These are phyloP conservation scores for Ophion obscuratus DNA, from an alignment of 2,888 invertebrate genomes.

Conservation along the genomic window DNA sequence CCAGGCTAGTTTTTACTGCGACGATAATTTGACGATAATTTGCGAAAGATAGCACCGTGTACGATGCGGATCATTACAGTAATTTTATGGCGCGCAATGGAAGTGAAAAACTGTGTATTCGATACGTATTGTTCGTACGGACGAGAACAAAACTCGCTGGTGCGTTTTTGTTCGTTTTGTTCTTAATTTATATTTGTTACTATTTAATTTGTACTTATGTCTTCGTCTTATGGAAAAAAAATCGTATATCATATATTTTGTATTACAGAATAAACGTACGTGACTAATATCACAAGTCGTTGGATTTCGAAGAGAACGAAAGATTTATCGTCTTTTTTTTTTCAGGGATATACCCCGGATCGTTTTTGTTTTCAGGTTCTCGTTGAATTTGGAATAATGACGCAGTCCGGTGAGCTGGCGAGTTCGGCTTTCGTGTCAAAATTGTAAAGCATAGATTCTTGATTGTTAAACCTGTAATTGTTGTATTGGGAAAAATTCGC, in stretches of 20 bases:
- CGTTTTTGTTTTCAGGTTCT: neutral
- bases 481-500: conserved; percentile 4
- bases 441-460: neutral
- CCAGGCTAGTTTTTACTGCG: conserved; percentile 37
- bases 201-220: conserved; percentile 48
- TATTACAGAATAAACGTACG: conserved; percentile 43
- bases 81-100: conserved; percentile 6
- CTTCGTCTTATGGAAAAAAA: conserved; percentile 20
- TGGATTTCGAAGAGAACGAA: neutral
- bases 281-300: conserved; percentile 26
- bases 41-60: conserved; percentile 21
- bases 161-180: conserved; percentile 16
- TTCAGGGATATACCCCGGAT: neutral
- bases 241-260: conserved; percentile 40
- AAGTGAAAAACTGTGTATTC: neutral
- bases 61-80: conserved; percentile 3
- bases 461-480: neutral
- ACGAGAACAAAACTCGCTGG: conserved; percentile 14
- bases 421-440: conserved; percentile 1
- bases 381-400: conserved; percentile 6
- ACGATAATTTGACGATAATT: conserved; percentile 10
- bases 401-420: conserved; percentile 5
- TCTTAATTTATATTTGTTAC: conserved; percentile 29
- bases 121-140: neutral
- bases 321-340: neutral